Evolutionary conservation across 2,888 invertebrate genomes (phyloP), one percentile per base, ranked within the genome.

Genomic region (Xestoiulus laeticollis): DNA sequence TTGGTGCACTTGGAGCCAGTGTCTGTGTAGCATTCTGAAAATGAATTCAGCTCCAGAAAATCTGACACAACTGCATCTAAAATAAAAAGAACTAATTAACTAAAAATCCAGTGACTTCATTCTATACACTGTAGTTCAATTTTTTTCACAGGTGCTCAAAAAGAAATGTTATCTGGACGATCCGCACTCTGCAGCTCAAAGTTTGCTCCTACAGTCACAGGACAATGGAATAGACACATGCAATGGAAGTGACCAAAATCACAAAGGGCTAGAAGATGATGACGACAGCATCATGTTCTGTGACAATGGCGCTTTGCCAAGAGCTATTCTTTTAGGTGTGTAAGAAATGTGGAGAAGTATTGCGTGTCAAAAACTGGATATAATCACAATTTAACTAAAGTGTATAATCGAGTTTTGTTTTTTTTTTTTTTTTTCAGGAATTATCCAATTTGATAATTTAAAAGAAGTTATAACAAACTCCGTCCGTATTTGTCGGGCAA

Each of bases 401-500:
- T n/a, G n/a, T n/a, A n/a, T n/a, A n/a, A n/a, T 44, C 32, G 16
- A 2, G 22, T 48, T 44, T 86, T 59, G 8, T 12, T 43, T 26
- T 1, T 0, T 38, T 1, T 5, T 83, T 83, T 30, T 89, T 19
- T 48, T 87, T 89, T 2, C 87, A 90, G 90, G 90, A 19, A 86
- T 90, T 44, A 89, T 89, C n/a, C 89, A 89, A 53, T 90, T 90
- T 89, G 89, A 89, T 87, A 89, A 90, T 87, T 87, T 90, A 44
- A 87, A 89, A 87, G 90, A 90, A 89, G 90, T 90, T 53, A 88
- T 89, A 85, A 90, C 89, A 85, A 90, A 90, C 89, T 90, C 90
- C 22, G 89, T 89, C 38, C 87, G 90, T 43, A 90, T 90, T 48
- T 92, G 92, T 89, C 89, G 90, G 82, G 90, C 92, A 8, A 91